phyloP scores from a whole-genome alignment of 2,888 invertebrate genomes.

The Pristionchus maxplancki region DNA sequence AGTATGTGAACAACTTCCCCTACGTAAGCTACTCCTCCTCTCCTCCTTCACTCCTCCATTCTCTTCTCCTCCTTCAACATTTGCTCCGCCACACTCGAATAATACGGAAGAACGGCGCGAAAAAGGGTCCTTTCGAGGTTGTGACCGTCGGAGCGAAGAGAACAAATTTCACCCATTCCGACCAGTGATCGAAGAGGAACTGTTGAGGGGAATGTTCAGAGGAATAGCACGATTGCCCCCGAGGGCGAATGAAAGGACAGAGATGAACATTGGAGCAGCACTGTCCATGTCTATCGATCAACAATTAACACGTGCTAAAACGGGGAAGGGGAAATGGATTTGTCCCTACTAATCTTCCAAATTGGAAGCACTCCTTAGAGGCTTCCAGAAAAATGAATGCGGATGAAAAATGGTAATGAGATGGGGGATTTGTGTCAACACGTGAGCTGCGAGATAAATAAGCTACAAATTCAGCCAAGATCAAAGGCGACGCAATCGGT shows the following conservation, averaged over 20 bases:
- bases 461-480: not conserved
- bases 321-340: not conserved
- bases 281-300: not conserved
- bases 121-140: not conserved
- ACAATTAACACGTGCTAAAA: not conserved
- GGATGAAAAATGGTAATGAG: not conserved
- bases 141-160: not conserved
- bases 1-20: too few relatives aligned
- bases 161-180: not conserved
- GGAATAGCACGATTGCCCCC: not conserved
- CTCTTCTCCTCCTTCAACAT: not conserved
- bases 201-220: not conserved
- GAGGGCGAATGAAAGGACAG: not conserved
- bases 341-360: conserved; percentile 1
- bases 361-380: not conserved
- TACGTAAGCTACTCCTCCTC: not conserved
- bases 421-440: not conserved
- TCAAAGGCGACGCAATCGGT: not conserved
- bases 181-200: not conserved
- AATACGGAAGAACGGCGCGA: not conserved
- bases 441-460: not conserved
- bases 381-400: not conserved
- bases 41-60: not conserved
- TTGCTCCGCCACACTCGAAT: not conserved
- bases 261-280: not conserved